These are phyloP conservation scores for Pteruthius melanotis DNA, from an alignment of 2,113 vertebrate species.

Conservation along the genomic window DNA sequence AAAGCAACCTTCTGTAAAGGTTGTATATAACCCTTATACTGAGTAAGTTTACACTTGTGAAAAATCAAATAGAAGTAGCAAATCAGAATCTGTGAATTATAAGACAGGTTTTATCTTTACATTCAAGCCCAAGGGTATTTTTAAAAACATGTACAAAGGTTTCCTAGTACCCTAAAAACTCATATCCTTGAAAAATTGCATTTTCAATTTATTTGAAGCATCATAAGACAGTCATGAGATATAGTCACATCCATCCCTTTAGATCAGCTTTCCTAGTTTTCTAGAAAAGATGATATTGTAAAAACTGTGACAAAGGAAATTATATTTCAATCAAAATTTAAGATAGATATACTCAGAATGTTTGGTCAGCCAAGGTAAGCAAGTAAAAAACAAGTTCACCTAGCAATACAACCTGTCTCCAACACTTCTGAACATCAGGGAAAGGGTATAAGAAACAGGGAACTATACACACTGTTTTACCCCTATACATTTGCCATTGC, in stretches of 20 bases:
- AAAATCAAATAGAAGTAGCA: not conserved
- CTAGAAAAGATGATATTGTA: not conserved
- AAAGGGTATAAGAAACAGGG: not conserved
- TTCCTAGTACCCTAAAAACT: not conserved
- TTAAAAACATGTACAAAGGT: not conserved
- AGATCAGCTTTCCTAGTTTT: not conserved
- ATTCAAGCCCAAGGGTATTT: not conserved
- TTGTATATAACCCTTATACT: not conserved
- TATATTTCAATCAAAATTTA: not conserved
- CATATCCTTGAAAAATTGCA: not conserved
- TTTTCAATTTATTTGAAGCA: not conserved
- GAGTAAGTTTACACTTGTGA: not conserved
- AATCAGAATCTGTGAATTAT: not conserved
- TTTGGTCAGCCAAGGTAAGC: not conserved
- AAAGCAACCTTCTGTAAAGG: not conserved
- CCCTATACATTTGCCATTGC: not conserved
- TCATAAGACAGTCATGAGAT: not conserved
- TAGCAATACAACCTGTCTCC: not conserved
- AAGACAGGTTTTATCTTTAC: not conserved
- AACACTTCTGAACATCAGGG: not conserved
- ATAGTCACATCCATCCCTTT: not conserved
- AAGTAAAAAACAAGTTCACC: not conserved
- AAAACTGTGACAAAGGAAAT: not conserved
- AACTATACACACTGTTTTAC: fast-evolving
- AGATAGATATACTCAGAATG: not conserved